These are phyloP conservation scores for Cerastis leucographa DNA, from an alignment of 2,888 invertebrate genomes.

Conservation along the genomic window DNA sequence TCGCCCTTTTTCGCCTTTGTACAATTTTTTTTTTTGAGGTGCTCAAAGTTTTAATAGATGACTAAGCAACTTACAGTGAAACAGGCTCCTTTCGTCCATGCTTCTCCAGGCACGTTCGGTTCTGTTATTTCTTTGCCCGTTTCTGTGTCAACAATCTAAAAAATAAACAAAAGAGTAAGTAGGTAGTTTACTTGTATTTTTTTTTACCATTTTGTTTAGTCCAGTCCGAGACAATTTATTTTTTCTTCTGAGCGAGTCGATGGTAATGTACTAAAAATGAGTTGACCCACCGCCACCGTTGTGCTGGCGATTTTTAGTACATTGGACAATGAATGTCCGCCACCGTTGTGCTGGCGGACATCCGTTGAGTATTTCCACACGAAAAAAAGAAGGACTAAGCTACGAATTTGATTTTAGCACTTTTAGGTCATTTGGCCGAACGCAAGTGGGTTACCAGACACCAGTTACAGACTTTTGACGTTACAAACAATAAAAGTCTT, in stretches of 20 bases:
- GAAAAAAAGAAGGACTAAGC: too few relatives aligned
- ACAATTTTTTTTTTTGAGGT: not conserved
- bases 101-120: conserved; percentile 78
- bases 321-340: too few relatives aligned
- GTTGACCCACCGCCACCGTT: too few relatives aligned
- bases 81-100: conserved; percentile 75
- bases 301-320: too few relatives aligned
- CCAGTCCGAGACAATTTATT: too few relatives aligned
- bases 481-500: not conserved
- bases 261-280: not conserved
- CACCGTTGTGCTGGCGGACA: too few relatives aligned
- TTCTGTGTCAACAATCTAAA: conserved; percentile 81
- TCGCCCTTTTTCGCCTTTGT: not conserved
- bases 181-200: not conserved
- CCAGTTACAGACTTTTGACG: not conserved
- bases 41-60: not conserved
- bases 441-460: not conserved
- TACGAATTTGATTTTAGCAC: not conserved
- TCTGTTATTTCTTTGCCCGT: conserved; percentile 79
- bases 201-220: too few relatives aligned
- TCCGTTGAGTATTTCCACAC: too few relatives aligned
- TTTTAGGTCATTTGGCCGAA: not conserved
- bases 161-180: conserved; percentile 27
- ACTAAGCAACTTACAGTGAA: conserved; percentile 74
- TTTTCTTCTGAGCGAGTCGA: not conserved